Evolutionary conservation across 2,888 invertebrate genomes (phyloP), one percentile per base, ranked within the genome.

Genomic region (Ariolimax columbianus): DNA sequence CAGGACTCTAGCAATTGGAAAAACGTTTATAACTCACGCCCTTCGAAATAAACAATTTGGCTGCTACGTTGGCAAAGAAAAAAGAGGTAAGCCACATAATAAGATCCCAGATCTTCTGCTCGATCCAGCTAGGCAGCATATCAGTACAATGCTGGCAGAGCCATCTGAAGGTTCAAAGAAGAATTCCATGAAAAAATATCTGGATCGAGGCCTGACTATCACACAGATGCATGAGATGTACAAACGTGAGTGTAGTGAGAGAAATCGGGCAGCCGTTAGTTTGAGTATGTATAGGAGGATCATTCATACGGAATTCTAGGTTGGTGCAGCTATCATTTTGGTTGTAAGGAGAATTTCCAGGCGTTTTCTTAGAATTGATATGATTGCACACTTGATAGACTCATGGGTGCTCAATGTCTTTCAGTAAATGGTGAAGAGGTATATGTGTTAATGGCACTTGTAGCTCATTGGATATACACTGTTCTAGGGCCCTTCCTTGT

Each of bases 151-250:
- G 73, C 75, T 82, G 19, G 59, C 63, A 63, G 63, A 26, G 19
- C 30, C 75, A 17, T 40, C 73, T 11, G 51, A 47, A 19, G 63
- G 75, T 14, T 40, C 59, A 9, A 82, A 82, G 75, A 82, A 82
- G 30, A 75, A 59, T 23, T 72, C 66, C 38, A 82, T 63, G 82
- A 82, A 82, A 33, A 73, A 75, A 30, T 82, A 59, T 30, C 26
- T 75, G 36, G 82, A 82, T 26, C 38, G 70, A 3, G 82, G 82
- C 40, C 47, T 82, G 43, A 82, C 59, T 36, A 75, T 82, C 6
- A 75, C 82, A 23, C 75, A 82, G 55, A 82, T 82, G 82, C 70
- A 82, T 75, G 82, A 82, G 23, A 59, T 82, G 63, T 82, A 40
- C 33, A 82, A 82, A n/a, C 43, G 43, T 9, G 82, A 82, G 23